Percentiles rank a stretch among this genome's conserved stretches.
Conservation (phyloP, 2,113 vertebrate genomes). For the Gavia stellata region DNA sequence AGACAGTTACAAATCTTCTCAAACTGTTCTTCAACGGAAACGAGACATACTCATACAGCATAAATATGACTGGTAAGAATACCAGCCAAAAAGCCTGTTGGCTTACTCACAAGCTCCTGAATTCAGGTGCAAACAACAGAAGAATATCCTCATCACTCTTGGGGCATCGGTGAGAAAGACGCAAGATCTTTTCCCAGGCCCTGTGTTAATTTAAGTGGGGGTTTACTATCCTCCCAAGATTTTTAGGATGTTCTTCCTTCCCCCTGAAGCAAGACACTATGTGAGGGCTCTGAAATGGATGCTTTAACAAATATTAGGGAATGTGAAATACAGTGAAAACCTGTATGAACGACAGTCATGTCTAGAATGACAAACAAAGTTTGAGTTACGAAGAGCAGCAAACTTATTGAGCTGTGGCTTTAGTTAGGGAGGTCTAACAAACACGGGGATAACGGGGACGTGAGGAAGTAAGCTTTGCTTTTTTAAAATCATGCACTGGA, state of each 20-base stretch:
- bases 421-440: neutral
- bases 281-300: neutral
- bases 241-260: neutral
- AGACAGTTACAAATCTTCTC: neutral
- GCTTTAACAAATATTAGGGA: neutral
- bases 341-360: rapidly evolving
- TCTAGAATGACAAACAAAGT: neutral
- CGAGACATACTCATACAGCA: rapidly evolving
- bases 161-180: neutral
- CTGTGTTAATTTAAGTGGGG: neutral
- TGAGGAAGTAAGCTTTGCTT: neutral
- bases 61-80: neutral
- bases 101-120: neutral
- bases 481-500: neutral
- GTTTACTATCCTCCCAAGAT: neutral
- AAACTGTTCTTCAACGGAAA: neutral
- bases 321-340: neutral
- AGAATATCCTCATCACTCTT: neutral
- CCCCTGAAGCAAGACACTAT: neutral
- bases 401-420: neutral
- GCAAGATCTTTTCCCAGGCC: neutral
- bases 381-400: neutral
- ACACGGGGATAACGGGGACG: neutral
- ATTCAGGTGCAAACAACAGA: neutral
- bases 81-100: rapidly evolving